Evolutionary conservation across 2,888 invertebrate species (phyloP).

Genomic region (Drosophila recens): DNA sequence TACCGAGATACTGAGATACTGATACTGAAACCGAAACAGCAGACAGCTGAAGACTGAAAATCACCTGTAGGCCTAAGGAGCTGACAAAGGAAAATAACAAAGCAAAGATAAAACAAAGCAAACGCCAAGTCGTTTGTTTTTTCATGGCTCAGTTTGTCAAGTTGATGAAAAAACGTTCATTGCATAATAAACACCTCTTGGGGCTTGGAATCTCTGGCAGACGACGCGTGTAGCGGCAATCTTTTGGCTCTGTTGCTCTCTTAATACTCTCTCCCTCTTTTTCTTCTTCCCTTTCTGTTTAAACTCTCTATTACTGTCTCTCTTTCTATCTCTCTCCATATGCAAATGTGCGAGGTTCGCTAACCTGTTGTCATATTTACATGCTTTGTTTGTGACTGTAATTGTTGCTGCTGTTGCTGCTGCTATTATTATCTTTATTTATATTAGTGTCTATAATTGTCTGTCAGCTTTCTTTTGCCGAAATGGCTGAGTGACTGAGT

Average conservation of each 20-base stretch:
- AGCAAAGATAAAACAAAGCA: constrained; percentile 57
- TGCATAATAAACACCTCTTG: constrained; percentile 84
- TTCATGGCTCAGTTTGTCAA: constrained; percentile 74
- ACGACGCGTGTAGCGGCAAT: constrained; percentile 68
- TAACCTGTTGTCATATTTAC: constrained; percentile 79
- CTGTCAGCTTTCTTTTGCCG: constrained; percentile 71
- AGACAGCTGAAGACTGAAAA: constrained; percentile 29
- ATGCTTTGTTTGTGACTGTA: constrained; percentile 50
- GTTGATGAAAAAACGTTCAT: constrained; percentile 81
- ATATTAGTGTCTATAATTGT: constrained; percentile 72
- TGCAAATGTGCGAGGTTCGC: constrained; percentile 73
- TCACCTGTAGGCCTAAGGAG: constrained; percentile 48
- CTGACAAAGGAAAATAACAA: constrained; percentile 43
- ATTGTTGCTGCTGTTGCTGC: constrained; percentile 5
- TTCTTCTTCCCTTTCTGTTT: constrained; percentile 28
- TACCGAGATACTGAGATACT: constrained; percentile 23
- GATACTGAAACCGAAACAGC: constrained; percentile 26
- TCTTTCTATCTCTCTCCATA: constrained; percentile 24
- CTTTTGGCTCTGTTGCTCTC: constrained; percentile 34
- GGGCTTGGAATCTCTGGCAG: constrained; percentile 39
- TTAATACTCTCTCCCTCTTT: constrained; percentile 18
- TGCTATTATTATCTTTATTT: constrained; percentile 50
- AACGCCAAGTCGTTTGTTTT: constrained; percentile 54
- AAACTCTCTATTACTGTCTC: constrained; percentile 26
- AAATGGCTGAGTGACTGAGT: constrained; percentile 51